phyloP scores from a whole-genome alignment of 1,140 invertebrate genomes.

The Drosophila takahashii region DNA sequence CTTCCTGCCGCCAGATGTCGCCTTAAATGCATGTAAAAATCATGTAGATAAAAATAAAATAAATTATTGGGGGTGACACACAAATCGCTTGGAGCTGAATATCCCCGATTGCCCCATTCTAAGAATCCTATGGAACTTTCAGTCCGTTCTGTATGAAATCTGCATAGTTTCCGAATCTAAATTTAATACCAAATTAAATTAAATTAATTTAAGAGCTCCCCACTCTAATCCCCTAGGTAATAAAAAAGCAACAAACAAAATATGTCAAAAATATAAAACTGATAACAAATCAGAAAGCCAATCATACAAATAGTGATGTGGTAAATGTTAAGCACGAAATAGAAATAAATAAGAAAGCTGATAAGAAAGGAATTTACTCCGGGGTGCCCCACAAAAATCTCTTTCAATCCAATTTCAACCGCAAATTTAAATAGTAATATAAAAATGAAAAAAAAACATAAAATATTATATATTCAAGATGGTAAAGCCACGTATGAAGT shows the following conservation, averaged over 20 bases:
- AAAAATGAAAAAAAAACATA: not conserved
- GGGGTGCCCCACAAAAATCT: no score
- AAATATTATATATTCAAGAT: no score
- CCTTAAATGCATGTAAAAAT: not conserved
- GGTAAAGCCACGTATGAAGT: not conserved
- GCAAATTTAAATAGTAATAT: not conserved
- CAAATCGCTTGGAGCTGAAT: not conserved
- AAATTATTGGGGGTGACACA: no score
- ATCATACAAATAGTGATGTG: not conserved
- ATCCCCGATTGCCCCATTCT: no score
- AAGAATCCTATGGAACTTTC: no score
- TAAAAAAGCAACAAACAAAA: not conserved
- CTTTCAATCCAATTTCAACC: no score
- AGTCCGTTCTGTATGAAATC: no score
- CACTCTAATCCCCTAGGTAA: no score
- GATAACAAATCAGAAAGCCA: not conserved
- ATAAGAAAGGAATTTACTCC: not conserved
- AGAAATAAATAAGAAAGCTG: not conserved
- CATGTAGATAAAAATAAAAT: not conserved
- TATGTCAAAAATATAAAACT: not conserved
- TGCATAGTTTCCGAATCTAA: no score
- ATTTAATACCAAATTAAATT: no score
- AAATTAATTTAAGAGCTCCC: no score
- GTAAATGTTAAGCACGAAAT: no score
- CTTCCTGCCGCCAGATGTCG: conserved; percentile 8